phyloP scores from a whole-genome alignment of 2,113 vertebrate species.

The Hippocampus comes region DNA sequence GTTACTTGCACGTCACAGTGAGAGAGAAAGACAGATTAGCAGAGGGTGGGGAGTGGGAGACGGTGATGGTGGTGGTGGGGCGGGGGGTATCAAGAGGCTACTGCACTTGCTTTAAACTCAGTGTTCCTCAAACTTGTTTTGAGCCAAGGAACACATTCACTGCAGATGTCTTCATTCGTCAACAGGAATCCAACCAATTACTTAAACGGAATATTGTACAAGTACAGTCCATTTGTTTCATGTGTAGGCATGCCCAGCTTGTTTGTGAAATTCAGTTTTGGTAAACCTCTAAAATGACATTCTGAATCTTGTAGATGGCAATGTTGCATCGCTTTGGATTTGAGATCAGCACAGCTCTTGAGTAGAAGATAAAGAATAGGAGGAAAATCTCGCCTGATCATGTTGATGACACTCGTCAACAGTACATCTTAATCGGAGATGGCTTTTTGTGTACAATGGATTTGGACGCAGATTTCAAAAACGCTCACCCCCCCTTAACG shows the following conservation, averaged over 20 bases:
- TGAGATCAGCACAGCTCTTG: background rate
- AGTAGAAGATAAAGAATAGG: background rate
- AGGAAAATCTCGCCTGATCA: too few species aligned
- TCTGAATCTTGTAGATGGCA: too few species aligned
- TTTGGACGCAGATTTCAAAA: too few species aligned
- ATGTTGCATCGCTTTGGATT: too few species aligned
- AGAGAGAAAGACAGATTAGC: constrained; percentile 62
- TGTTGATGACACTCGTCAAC: too few species aligned
- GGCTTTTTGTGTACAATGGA: too few species aligned
- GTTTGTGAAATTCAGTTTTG: background rate
- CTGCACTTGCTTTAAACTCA: background rate
- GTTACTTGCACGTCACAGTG: constrained; percentile 60
- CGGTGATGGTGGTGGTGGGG: constrained; percentile 32
- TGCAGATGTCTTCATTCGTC: background rate
- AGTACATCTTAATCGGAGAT: too few species aligned
- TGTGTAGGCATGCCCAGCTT: too few species aligned
- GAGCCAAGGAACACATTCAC: background rate
- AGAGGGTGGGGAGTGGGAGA: constrained; percentile 45
- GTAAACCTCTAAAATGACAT: background rate
- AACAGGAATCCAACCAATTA: background rate
- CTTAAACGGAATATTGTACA: background rate
- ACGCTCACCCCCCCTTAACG: too few species aligned
- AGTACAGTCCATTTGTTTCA: background rate
- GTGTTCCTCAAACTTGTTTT: background rate
- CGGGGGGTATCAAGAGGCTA: background rate